A percentile compares a stretch with the other conserved stretches of the same genome.
Conservation (phyloP, 2,113 vertebrate genomes). For the Girardinichthys multiradiatus region DNA sequence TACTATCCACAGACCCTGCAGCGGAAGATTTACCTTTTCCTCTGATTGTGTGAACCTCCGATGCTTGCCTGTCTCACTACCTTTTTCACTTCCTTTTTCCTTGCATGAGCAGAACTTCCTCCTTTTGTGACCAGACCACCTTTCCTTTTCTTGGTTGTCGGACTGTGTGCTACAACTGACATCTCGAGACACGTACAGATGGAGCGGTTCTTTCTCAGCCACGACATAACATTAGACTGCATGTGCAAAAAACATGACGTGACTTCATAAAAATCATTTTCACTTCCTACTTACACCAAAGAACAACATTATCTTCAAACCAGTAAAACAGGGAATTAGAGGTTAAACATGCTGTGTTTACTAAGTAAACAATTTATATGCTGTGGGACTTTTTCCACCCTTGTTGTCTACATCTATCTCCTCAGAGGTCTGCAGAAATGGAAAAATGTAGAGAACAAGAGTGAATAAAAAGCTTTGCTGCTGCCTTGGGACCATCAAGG, state of each 20-base stretch:
- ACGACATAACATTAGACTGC: background rate
- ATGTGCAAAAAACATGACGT: conserved; percentile 12
- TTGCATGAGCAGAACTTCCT: conserved; percentile 62
- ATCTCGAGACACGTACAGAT: conserved; percentile 13
- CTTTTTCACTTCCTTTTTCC: conserved; percentile 63
- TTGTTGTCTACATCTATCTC: background rate
- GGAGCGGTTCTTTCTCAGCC: background rate
- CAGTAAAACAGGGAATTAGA: background rate
- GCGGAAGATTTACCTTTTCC: conserved; percentile 42
- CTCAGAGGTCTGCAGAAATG: background rate
- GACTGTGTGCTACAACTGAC: background rate
- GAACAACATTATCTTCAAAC: conserved; percentile 6
- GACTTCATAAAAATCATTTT: conserved; percentile 14
- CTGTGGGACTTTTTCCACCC: background rate
- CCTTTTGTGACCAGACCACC: conserved; percentile 62
- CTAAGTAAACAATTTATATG: background rate
- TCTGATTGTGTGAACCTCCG: conserved; percentile 57
- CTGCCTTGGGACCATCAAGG: conserved; percentile 67
- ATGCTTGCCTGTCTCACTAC: conserved; percentile 38
- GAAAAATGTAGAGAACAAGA: background rate
- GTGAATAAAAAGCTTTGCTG: conserved; percentile 31
- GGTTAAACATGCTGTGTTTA: background rate
- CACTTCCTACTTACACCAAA: conserved; percentile 1
- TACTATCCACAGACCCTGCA: conserved; percentile 5
- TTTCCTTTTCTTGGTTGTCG: conserved; percentile 35